Evolutionary conservation across 2,113 vertebrate species (phyloP).

Genomic region (Ailurus styani): DNA sequence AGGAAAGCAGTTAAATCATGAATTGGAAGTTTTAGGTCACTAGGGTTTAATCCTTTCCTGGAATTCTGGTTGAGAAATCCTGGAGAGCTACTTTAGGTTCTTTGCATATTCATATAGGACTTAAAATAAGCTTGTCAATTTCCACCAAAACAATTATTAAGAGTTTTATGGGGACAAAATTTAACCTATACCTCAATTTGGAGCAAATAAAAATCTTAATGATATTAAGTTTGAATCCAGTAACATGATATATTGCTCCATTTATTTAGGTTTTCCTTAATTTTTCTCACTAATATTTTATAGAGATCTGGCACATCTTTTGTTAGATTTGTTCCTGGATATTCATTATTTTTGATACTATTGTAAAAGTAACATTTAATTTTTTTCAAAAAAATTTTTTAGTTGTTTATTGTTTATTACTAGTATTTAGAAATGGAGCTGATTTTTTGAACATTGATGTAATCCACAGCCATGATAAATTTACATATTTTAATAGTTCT

Average conservation of each 20-base stretch:
- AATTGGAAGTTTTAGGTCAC: neutral
- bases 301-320: neutral
- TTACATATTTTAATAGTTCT: neutral
- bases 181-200: neutral
- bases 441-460: neutral
- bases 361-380: neutral
- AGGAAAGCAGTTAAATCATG: neutral
- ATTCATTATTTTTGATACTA: neutral
- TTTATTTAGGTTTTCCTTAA: slow-evolving; percentile 4
- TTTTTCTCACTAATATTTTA: neutral
- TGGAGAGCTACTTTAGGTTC: neutral
- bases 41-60: neutral
- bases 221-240: neutral
- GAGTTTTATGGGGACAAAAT: neutral
- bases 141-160: neutral
- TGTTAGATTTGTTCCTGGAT: neutral
- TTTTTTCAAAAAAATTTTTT: neutral
- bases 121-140: neutral
- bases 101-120: neutral
- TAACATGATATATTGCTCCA: neutral
- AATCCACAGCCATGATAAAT: neutral
- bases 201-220: neutral
- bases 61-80: neutral
- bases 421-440: neutral
- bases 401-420: neutral